These are phyloP conservation scores for Corticium candelabrum DNA, from an alignment of 37 sponge, comb jelly and placozoan species.

Conservation along the genomic window DNA sequence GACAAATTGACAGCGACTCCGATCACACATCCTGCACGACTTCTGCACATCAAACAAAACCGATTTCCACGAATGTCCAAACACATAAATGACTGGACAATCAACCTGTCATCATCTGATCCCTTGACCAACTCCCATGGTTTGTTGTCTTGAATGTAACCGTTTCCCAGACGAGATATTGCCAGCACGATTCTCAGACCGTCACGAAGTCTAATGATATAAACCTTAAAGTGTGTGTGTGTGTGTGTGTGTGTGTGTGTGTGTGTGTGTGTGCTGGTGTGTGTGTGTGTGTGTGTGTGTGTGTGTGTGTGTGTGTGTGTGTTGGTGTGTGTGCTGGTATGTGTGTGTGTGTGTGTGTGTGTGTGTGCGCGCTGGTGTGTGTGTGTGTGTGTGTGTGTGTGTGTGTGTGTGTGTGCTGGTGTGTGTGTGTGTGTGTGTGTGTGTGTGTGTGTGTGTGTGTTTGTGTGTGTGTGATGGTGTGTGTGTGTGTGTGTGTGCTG, in stretches of 20 bases:
- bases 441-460: background rate
- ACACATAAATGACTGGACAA: background rate
- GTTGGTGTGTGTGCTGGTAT: background rate
- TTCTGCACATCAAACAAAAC: background rate
- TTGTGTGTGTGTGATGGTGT: background rate
- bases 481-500: background rate
- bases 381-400: background rate
- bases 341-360: background rate
- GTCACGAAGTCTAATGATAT: constrained; percentile 51
- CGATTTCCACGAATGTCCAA: background rate
- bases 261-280: background rate
- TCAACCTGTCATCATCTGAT: constrained; percentile 42
- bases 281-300: background rate
- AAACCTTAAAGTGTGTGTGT: background rate
- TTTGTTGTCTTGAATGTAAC: constrained; percentile 65
- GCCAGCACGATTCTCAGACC: constrained; percentile 71
- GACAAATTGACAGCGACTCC: constrained; percentile 62
- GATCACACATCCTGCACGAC: constrained; percentile 70
- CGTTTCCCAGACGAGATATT: constrained; percentile 86
- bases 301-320: background rate
- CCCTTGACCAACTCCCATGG: constrained; percentile 92
- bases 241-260: background rate
- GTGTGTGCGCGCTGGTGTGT: background rate
- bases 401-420: background rate
- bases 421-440: background rate